A percentile compares a stretch with the other conserved stretches of the same genome.
Conservation (phyloP, 1,140 invertebrate species). For the Panulirus ornatus region DNA sequence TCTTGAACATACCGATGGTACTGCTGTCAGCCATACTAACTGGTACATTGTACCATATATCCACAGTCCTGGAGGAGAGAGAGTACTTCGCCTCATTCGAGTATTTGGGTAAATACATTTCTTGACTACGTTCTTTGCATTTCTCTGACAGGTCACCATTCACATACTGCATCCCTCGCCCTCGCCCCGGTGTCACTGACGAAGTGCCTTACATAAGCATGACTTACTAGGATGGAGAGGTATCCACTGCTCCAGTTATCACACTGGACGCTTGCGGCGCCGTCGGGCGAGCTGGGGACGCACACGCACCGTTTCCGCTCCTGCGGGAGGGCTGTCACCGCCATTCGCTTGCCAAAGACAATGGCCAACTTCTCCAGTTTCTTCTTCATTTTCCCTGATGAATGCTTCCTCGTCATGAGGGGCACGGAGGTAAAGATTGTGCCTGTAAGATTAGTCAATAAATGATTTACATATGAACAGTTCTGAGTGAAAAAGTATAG, state of each 20-base stretch:
- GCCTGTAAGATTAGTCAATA: constrained; percentile 74
- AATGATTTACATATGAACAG: neutral
- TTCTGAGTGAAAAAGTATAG: too few species aligned
- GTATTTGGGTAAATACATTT: too few species aligned
- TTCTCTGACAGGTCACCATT: too few species aligned
- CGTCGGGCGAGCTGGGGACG: constrained; percentile 78
- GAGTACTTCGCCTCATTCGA: too few species aligned
- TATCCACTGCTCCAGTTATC: constrained; percentile 72
- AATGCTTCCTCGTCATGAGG: constrained; percentile 83
- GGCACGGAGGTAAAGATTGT: constrained; percentile 46
- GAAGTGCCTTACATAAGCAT: neutral
- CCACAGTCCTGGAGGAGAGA: too few species aligned
- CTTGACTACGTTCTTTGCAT: too few species aligned
- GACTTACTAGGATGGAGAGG: constrained; percentile 50
- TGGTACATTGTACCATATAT: too few species aligned
- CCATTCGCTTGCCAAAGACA: constrained; percentile 85
- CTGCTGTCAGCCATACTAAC: too few species aligned
- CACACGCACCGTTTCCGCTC: constrained; percentile 87
- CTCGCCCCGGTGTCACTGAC: too few species aligned
- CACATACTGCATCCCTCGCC: too few species aligned
- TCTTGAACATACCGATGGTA: too few species aligned
- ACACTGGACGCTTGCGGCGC: constrained; percentile 78
- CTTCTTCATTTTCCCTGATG: constrained; percentile 80
- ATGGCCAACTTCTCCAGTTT: constrained; percentile 84
- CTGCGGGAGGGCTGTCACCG: constrained; percentile 82